Evolutionary conservation across 2,113 vertebrate genomes (phyloP).

Genomic region (Lasiurus cinereus): DNA sequence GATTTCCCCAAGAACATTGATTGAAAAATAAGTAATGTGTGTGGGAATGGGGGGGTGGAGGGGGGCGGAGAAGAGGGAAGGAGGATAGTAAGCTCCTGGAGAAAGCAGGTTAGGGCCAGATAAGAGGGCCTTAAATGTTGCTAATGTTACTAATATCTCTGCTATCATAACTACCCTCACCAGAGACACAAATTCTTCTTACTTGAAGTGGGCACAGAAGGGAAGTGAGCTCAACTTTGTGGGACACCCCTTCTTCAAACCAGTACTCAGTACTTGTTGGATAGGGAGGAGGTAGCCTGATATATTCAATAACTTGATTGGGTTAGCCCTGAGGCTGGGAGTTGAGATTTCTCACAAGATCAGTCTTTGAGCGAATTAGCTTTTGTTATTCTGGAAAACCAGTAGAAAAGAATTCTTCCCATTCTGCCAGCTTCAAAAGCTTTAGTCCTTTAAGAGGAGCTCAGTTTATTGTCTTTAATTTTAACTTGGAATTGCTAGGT

Average conservation of each 20-base stretch:
- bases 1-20: neutral
- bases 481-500: neutral
- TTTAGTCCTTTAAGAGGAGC: neutral
- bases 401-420: neutral
- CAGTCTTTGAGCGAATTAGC: neutral
- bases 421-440: neutral
- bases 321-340: neutral
- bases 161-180: neutral
- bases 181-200: neutral
- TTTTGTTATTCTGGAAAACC: conserved; percentile 13
- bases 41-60: neutral
- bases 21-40: conserved; percentile 31
- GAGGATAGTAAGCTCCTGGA: neutral
- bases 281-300: neutral
- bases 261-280: neutral
- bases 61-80: neutral
- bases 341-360: conserved; percentile 12
- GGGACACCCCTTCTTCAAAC: neutral
- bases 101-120: conserved; percentile 56
- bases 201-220: neutral
- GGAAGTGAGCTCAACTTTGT: neutral
- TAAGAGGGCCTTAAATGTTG: conserved; percentile 53
- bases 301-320: conserved; percentile 4
- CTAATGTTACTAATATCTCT: neutral
- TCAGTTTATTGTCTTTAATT: neutral